Base-by-base conservation (phyloP, 1,140 invertebrate species). In the Drosophila kikkawai region DNA sequence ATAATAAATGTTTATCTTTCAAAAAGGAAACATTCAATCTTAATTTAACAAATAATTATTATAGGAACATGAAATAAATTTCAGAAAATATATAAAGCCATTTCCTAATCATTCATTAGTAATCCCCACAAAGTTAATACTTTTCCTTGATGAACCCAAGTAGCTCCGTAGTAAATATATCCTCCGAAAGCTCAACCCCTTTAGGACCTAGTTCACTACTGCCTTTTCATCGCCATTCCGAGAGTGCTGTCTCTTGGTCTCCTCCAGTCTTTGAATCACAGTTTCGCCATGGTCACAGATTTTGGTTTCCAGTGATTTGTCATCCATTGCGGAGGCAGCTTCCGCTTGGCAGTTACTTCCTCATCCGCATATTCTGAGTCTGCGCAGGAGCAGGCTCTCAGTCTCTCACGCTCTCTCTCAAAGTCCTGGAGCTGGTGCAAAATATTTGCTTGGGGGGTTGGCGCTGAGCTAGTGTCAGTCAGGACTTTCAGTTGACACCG, bases 401-500 rank as follows among this genome's bases (percentile, higher is more conserved):
- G n/a, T 15, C 15, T 29, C 26, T 15, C 45, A 3, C n/a, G 53
- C 15, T 50, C 50, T 41, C 37, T 1, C 29, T 1, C 32, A 7
- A 37, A 37, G 51, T 55, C 56, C 67, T 70, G 66, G 59, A 70
- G 75, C 77, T 63, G 55, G 45, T 51, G 67, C 42, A 59, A 73
- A 74, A 73, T 74, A 73, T 73, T 74, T 73, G 70, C 68, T 74
- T 59, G 83, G 77, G 71, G 77, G 70, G 77, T 85, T 71, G 85
- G 55, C 78, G 83, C 60, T 90, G 78, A 81, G 85, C 75, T 73
- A 84, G 78, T 84, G 85, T 76, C 81, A 84, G 85, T 79, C 75
- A 55, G 85, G 79, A 81, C 53, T 67, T 85, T 78, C 67, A 75
- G 81, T 81, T 88, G 85, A 90, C 85, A 88, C 79, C 81, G 81